phyloP scores from a whole-genome alignment of 2,888 invertebrate species.

The Galeruca laticollis region DNA sequence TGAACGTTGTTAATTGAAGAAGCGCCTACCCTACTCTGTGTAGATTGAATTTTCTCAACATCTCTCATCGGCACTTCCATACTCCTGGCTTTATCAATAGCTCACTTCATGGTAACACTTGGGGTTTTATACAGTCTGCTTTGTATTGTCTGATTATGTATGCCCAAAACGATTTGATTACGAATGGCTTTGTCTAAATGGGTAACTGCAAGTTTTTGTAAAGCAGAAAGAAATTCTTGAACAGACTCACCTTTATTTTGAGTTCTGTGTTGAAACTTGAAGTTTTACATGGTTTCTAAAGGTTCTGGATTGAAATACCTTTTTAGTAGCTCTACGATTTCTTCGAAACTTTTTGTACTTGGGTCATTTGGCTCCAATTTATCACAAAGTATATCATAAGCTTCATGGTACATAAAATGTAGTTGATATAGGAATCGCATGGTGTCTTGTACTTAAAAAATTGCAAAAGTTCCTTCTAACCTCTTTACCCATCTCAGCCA shows the following conservation, averaged over 20 bases:
- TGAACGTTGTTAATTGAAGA: background rate
- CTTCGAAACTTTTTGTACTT: slow-evolving; percentile 16
- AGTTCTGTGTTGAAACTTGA: slow-evolving; percentile 49
- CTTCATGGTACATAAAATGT: too few species aligned
- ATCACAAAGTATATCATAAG: too few species aligned
- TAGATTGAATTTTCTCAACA: slow-evolving; percentile 3
- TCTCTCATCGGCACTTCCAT: slow-evolving; percentile 2
- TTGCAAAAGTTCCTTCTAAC: slow-evolving; percentile 37
- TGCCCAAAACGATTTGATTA: slow-evolving; percentile 51
- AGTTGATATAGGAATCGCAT: too few species aligned
- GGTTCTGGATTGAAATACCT: slow-evolving; percentile 6
- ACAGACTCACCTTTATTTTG: slow-evolving; percentile 48
- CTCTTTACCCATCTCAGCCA: slow-evolving; percentile 35
- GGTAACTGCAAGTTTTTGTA: slow-evolving; percentile 43
- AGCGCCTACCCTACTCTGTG: background rate
- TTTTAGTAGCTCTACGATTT: slow-evolving; percentile 26
- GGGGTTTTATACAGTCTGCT: slow-evolving; percentile 49
- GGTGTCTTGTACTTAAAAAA: slow-evolving; percentile 12
- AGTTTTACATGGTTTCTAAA: slow-evolving; percentile 45
- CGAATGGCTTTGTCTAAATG: slow-evolving; percentile 14
- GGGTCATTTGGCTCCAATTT: too few species aligned
- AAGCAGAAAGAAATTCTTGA: slow-evolving; percentile 45
- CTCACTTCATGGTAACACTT: slow-evolving; percentile 46
- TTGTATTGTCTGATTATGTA: slow-evolving; percentile 48
- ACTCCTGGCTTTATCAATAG: slow-evolving; percentile 33